These are phyloP conservation scores for Drosophila anceps DNA, from an alignment of 2,888 invertebrate species.

Conservation along the genomic window DNA sequence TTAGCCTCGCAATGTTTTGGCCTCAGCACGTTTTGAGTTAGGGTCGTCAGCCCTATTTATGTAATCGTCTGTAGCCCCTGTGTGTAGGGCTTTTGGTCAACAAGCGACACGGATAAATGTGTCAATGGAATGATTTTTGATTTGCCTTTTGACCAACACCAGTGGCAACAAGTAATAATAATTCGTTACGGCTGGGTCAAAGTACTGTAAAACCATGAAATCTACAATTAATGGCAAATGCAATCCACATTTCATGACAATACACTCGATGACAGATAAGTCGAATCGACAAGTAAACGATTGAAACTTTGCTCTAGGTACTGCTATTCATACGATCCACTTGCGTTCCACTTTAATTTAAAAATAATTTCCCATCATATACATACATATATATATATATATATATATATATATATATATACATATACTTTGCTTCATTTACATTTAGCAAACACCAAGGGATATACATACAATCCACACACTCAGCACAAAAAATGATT, in stretches of 20 bases:
- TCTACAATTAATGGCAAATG: not conserved
- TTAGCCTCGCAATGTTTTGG: conserved; percentile 45
- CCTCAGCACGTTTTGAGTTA: conserved; percentile 58
- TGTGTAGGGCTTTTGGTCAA: conserved; percentile 56
- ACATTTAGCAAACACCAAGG: too few species aligned
- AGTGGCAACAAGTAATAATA: not conserved
- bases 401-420: too few species aligned
- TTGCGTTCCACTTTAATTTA: not conserved
- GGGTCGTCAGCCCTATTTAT: conserved; percentile 76
- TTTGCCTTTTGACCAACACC: conserved; percentile 23
- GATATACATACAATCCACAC: too few species aligned
- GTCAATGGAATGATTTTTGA: conserved; percentile 60
- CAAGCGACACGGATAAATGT: conserved; percentile 46
- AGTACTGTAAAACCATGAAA: not conserved
- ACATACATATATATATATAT: too few species aligned
- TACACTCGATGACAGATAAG: too few species aligned
- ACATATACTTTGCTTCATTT: too few species aligned
- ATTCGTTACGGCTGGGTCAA: not conserved
- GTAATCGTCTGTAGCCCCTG: conserved; percentile 32
- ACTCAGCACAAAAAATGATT: too few species aligned
- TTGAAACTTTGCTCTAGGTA: not conserved
- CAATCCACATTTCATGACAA: not conserved
- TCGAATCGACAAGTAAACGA: not conserved
- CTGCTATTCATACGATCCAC: not conserved
- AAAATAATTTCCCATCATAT: not conserved